phyloP scores from a whole-genome alignment of 1,140 invertebrate genomes.

The Drosophila pectinifera region DNA sequence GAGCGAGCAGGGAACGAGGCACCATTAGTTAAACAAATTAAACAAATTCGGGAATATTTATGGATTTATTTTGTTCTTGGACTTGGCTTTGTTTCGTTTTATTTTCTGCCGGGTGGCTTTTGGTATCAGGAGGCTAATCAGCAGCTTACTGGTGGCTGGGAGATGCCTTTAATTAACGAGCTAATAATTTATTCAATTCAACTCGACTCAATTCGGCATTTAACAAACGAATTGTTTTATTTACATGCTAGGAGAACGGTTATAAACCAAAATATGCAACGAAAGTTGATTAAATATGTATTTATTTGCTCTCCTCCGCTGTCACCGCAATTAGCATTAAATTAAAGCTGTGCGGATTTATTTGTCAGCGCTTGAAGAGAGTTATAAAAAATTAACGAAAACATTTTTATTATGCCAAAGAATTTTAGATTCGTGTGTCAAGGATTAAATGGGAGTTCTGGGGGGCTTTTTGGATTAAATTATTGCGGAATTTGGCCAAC shows the following conservation, averaged over 20 bases:
- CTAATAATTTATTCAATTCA: constrained; percentile 61
- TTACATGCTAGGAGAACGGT: constrained; percentile 32
- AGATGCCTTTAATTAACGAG: constrained; percentile 57
- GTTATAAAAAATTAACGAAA: constrained; percentile 19
- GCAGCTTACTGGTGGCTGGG: constrained; percentile 16
- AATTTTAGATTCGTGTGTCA: constrained; percentile 20
- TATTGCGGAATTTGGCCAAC: background rate
- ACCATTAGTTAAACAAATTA: constrained; percentile 36
- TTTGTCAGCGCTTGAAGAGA: constrained; percentile 14
- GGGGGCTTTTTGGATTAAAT: no score
- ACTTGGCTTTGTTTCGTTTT: constrained; percentile 4
- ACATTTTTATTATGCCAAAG: constrained; percentile 15
- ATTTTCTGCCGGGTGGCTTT: constrained; percentile 26
- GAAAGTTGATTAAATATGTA: constrained; percentile 50
- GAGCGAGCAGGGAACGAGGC: constrained; percentile 1
- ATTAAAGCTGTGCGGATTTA: constrained; percentile 32
- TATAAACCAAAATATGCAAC: constrained; percentile 42
- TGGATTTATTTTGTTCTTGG: constrained; percentile 24
- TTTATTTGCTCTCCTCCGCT: constrained; percentile 9
- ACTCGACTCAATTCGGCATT: constrained; percentile 49
- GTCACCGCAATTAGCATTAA: constrained; percentile 34
- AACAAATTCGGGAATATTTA: constrained; percentile 38
- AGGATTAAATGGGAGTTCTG: constrained; percentile 4
- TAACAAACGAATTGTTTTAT: constrained; percentile 61
- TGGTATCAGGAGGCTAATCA: constrained; percentile 43